Percentiles rank a stretch among this genome's conserved stretches.
These are phyloP conservation scores for Muschampia plurimacula DNA, from an alignment of 2,888 invertebrate species.

Conservation along the genomic window DNA sequence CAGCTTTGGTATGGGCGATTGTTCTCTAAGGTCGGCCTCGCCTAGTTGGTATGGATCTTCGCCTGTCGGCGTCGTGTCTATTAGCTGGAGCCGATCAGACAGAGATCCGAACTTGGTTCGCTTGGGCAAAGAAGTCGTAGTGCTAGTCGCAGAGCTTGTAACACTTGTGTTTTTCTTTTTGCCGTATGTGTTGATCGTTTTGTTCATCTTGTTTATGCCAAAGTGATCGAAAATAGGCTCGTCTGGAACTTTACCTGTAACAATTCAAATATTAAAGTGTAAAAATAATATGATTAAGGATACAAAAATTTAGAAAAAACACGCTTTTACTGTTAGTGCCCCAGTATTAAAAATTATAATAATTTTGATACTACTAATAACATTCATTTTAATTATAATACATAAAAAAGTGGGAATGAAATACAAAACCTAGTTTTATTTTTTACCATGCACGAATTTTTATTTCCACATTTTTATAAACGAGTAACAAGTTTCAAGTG, in stretches of 20 bases:
- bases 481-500: too few relatives aligned
- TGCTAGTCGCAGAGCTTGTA: constrained; percentile 9
- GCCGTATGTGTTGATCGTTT: constrained; percentile 71
- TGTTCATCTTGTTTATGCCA: constrained; percentile 69
- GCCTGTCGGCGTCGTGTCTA: constrained; percentile 77
- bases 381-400: too few relatives aligned
- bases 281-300: too few relatives aligned
- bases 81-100: constrained; percentile 71
- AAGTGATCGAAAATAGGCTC: constrained; percentile 55
- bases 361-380: too few relatives aligned
- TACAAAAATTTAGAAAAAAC: too few relatives aligned
- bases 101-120: constrained; percentile 65
- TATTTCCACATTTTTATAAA: too few relatives aligned
- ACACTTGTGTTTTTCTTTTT: constrained; percentile 54
- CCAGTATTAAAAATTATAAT: too few relatives aligned
- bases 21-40: constrained; percentile 78
- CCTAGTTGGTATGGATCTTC: constrained; percentile 79
- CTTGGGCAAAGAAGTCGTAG: constrained; percentile 51
- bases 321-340: too few relatives aligned
- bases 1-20: constrained; percentile 78
- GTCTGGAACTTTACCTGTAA: constrained; percentile 43
- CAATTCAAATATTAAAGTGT: neutral
- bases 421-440: too few relatives aligned
- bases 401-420: too few relatives aligned
- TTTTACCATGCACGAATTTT: too few relatives aligned